phyloP scores from a whole-genome alignment of 2,888 invertebrate genomes.

The Chalcosyrphus nemorum region DNA sequence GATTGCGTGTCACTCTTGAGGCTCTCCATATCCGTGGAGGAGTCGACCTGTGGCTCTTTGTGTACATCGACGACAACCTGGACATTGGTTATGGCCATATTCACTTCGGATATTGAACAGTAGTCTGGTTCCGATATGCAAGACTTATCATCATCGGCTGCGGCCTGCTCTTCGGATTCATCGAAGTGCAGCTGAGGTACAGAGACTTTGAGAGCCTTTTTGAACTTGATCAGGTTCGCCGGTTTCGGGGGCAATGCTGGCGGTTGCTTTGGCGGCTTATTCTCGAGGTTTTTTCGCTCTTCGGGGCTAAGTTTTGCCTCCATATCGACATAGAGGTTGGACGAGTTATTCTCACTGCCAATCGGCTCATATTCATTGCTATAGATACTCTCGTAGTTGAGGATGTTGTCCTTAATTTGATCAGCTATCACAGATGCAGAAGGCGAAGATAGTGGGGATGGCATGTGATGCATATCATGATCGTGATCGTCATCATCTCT shows the following conservation, averaged over 20 bases:
- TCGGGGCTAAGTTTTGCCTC: conserved; percentile 83
- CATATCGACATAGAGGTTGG: conserved; percentile 86
- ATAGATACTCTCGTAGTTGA: conserved; percentile 86
- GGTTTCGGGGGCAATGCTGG: conserved; percentile 91
- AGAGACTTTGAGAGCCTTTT: conserved; percentile 81
- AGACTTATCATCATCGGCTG: conserved; percentile 68
- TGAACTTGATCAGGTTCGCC: conserved; percentile 87
- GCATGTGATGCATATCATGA: conserved; percentile 47
- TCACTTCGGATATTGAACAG: conserved; percentile 89
- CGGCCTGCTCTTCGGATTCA: conserved; percentile 68
- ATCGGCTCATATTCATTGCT: conserved; percentile 90
- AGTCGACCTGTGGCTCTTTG: conserved; percentile 71
- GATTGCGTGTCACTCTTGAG: conserved; percentile 71
- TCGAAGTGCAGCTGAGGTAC: conserved; percentile 74
- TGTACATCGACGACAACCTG: conserved; percentile 84
- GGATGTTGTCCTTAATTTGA: conserved; percentile 81
- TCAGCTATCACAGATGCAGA: conserved; percentile 56
- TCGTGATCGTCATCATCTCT: conserved; percentile 78
- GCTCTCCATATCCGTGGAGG: conserved; percentile 71
- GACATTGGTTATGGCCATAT: conserved; percentile 80
- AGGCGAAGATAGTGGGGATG: conserved; percentile 31
- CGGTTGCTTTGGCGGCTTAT: conserved; percentile 85
- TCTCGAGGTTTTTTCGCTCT: conserved; percentile 59
- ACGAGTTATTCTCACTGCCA: conserved; percentile 80
- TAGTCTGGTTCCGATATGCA: conserved; percentile 86